Evolutionary conservation across 2,888 invertebrate species (phyloP).

Genomic region (Eupeodes latifasciatus): DNA sequence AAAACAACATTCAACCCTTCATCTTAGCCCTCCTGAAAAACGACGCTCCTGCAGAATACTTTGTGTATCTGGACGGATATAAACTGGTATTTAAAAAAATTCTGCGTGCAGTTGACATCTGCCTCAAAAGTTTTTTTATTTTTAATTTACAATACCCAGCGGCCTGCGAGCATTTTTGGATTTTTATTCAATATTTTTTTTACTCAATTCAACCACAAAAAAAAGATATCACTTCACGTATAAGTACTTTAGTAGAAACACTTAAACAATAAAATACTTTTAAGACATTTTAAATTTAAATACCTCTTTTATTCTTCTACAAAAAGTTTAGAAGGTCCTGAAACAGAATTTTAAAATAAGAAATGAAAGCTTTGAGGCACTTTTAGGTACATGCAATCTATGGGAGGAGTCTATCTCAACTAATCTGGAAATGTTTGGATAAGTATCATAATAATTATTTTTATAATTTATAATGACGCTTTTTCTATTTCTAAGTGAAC

Average conservation of each 20-base stretch:
- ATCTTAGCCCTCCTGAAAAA: slow-evolving; percentile 31
- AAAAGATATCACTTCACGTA: slow-evolving; percentile 5
- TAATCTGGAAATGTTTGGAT: slow-evolving; percentile 6
- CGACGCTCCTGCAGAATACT: slow-evolving; percentile 20
- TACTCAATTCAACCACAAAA: slow-evolving; percentile 17
- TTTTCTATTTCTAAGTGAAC: slow-evolving; percentile 16
- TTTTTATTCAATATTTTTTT: slow-evolving; percentile 35
- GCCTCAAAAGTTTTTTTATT: slow-evolving; percentile 32
- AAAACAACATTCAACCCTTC: slow-evolving; percentile 27
- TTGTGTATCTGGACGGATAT: slow-evolving; percentile 32
- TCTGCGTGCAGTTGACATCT: slow-evolving; percentile 26
- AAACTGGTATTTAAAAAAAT: slow-evolving; percentile 25
- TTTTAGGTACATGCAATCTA: background rate
- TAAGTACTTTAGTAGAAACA: slow-evolving; percentile 12
- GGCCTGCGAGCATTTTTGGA: slow-evolving; percentile 43
- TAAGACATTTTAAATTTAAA: slow-evolving; percentile 7
- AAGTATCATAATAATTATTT: background rate
- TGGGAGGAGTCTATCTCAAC: background rate
- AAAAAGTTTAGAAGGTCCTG: slow-evolving; percentile 11
- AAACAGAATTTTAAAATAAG: slow-evolving; percentile 1
- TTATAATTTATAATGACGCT: slow-evolving; percentile 3
- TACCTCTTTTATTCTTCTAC: slow-evolving; percentile 6
- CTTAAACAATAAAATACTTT: background rate
- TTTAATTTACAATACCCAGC: slow-evolving; percentile 37
- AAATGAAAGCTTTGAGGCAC: slow-evolving; percentile 14